A percentile compares a stretch with the other conserved stretches of the same genome.
phyloP scores from a whole-genome alignment of 2,797 vertebrate genomes.

The Mastacembelus armatus region DNA sequence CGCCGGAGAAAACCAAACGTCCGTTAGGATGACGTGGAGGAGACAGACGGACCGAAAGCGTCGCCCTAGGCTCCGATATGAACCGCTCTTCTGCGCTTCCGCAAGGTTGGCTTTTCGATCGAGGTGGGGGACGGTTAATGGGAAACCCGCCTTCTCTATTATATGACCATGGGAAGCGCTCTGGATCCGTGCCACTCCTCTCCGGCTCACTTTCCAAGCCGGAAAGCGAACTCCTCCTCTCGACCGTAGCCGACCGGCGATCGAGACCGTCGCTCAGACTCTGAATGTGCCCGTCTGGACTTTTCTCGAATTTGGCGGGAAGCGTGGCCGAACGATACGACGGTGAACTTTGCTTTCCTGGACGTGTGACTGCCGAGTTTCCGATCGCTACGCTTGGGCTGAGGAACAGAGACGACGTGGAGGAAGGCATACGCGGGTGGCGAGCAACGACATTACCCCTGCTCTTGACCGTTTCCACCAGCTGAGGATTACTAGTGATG shows the following conservation, averaged over 20 bases:
- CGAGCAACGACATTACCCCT: constrained; percentile 75
- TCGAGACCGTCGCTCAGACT: constrained; percentile 69
- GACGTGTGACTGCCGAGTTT: constrained; percentile 54
- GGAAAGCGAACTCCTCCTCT: constrained; percentile 82
- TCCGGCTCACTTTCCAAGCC: constrained; percentile 79
- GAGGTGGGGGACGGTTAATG: constrained; percentile 55
- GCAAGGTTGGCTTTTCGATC: constrained; percentile 76
- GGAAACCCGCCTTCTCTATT: constrained; percentile 63
- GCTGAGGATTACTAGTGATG: constrained; percentile 79
- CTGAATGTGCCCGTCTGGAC: constrained; percentile 76
- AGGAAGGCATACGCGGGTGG: constrained; percentile 81
- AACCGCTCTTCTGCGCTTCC: constrained; percentile 77
- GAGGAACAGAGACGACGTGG: constrained; percentile 73
- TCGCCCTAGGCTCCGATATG: constrained; percentile 71
- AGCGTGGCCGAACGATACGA: constrained; percentile 82
- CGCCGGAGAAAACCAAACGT: constrained; percentile 92
- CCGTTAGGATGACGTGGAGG: constrained; percentile 81
- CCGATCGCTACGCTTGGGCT: constrained; percentile 67
- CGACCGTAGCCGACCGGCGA: constrained; percentile 57
- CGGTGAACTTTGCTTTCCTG: constrained; percentile 57
- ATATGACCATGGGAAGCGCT: constrained; percentile 65
- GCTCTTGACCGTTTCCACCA: constrained; percentile 82
- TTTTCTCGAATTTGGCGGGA: constrained; percentile 84
- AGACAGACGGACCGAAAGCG: constrained; percentile 81
- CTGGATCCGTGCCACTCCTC: constrained; percentile 65